Conservation (phyloP, 1,140 invertebrate genomes). For the Mya arenaria region DNA sequence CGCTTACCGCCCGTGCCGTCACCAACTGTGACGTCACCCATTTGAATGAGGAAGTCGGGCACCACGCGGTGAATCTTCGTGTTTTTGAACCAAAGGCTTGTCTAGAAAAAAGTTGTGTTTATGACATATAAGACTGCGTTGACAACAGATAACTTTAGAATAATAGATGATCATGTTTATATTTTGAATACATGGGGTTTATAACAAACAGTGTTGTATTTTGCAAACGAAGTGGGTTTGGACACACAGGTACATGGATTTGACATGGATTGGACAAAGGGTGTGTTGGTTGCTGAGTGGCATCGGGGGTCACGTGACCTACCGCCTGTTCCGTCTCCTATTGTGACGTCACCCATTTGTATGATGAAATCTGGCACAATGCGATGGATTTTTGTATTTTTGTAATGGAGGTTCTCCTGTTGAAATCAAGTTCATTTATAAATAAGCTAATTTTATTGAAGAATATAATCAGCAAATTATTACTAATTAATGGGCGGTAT, state of each 20-base stretch:
- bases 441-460: too few species aligned
- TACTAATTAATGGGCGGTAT: too few species aligned
- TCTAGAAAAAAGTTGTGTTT: constrained; percentile 58
- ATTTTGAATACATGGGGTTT: background rate
- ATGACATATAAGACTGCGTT: too few species aligned
- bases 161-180: too few species aligned
- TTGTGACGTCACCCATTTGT: constrained; percentile 82
- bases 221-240: too few species aligned
- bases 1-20: constrained; percentile 80
- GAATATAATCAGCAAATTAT: too few species aligned
- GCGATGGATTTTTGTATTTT: constrained; percentile 74
- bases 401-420: constrained; percentile 71
- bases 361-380: constrained; percentile 81
- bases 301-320: constrained; percentile 9
- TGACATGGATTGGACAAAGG: too few species aligned
- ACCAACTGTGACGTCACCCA: constrained; percentile 80
- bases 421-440: too few species aligned
- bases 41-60: constrained; percentile 81
- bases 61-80: constrained; percentile 78
- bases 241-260: too few species aligned
- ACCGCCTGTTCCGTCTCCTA: constrained; percentile 81
- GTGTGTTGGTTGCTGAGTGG: too few species aligned
- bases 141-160: too few species aligned
- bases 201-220: too few species aligned
- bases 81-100: constrained; percentile 72